Conservation (phyloP, 2,888 invertebrate genomes). For the Oscheius onirici region DNA sequence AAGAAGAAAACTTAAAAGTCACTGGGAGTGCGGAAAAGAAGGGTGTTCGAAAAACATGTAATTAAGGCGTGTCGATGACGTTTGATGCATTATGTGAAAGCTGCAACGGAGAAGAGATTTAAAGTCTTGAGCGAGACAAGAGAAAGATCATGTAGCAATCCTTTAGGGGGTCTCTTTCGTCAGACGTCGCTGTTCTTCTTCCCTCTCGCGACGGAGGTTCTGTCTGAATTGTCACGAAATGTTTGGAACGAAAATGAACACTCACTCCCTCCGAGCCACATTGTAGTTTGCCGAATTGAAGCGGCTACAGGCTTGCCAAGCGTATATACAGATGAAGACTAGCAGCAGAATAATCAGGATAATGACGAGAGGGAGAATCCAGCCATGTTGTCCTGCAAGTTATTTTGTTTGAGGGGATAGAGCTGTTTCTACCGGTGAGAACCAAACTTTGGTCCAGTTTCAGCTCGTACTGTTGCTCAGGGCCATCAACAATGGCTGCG, state of each 20-base stretch:
- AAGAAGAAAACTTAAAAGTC: neutral
- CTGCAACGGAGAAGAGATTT: slow-evolving; percentile 7
- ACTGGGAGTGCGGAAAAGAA: neutral
- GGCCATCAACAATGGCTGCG: slow-evolving; percentile 44
- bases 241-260: neutral
- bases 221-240: slow-evolving; percentile 21
- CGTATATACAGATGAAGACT: slow-evolving; percentile 61
- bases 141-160: slow-evolving; percentile 1
- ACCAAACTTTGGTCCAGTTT: slow-evolving; percentile 42
- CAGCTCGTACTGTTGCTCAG: slow-evolving; percentile 42
- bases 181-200: slow-evolving; percentile 21
- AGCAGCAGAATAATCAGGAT: slow-evolving; percentile 64
- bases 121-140: slow-evolving; percentile 11
- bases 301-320: slow-evolving; percentile 54
- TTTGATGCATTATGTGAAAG: slow-evolving; percentile 24
- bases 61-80: slow-evolving; percentile 17
- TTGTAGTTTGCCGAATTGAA: slow-evolving; percentile 63
- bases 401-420: neutral
- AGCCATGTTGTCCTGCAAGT: slow-evolving; percentile 53
- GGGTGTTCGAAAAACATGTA: slow-evolving; percentile 5
- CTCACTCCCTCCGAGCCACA: slow-evolving; percentile 63
- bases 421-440: slow-evolving; percentile 25
- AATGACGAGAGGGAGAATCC: slow-evolving; percentile 65
- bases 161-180: slow-evolving; percentile 10
- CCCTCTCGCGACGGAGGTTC: slow-evolving; percentile 6